Conservation (phyloP, 1,140 invertebrate genomes). For the Sminthurinus signatus region DNA sequence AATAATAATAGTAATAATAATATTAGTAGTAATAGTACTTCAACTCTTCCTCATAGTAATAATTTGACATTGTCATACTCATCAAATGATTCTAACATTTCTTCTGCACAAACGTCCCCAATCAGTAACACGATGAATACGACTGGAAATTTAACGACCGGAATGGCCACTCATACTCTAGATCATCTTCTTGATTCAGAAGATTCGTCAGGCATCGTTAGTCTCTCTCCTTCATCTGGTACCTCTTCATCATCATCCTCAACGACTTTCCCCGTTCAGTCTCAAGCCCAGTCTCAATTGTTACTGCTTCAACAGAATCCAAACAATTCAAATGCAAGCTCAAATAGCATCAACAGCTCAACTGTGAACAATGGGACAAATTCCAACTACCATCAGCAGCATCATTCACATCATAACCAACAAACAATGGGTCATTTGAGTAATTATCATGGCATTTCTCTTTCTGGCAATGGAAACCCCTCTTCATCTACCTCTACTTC, state of each 20-base stretch:
- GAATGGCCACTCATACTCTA: not conserved
- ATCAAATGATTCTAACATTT: not conserved
- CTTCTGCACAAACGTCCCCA: not conserved
- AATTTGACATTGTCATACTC: not conserved
- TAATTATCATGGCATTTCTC: not conserved
- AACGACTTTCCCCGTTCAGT: not conserved
- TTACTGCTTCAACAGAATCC: not conserved
- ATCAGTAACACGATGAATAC: too few species aligned
- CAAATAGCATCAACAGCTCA: not conserved
- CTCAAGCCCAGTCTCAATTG: not conserved
- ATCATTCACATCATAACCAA: not conserved
- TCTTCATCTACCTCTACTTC: constrained; percentile 5
- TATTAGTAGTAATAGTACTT: too few species aligned
- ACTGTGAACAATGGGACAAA: constrained; percentile 8
- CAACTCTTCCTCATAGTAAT: too few species aligned
- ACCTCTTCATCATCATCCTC: too few species aligned
- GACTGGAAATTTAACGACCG: too few species aligned
- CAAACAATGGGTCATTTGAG: constrained; percentile 1
- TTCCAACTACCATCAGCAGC: constrained; percentile 17
- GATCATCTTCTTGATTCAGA: constrained; percentile 1
- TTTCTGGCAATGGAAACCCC: not conserved
- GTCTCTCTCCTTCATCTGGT: too few species aligned
- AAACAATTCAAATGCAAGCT: not conserved
- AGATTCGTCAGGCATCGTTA: too few species aligned
- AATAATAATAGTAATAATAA: too few species aligned